Evolutionary conservation across 2,888 invertebrate genomes (phyloP), one percentile per base, ranked within the genome.

Genomic region (Fragum fragum): DNA sequence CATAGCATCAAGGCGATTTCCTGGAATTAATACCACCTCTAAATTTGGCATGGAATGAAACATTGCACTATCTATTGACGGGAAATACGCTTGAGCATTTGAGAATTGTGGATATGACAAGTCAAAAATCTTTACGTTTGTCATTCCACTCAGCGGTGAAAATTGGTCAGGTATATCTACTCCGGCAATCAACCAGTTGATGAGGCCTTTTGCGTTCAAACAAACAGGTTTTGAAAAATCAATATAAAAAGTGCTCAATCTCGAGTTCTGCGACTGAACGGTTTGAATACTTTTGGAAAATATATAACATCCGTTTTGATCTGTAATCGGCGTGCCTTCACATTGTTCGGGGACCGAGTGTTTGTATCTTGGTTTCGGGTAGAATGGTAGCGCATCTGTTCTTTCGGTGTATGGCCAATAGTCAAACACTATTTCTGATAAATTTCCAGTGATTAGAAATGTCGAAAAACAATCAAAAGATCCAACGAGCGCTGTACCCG

Each of bases 301-400:
- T 23, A 7, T 23, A 26, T 28, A 59, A 59, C 59, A 59, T 16
- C 29, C 59, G 11, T 59, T 16, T 14, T 0, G 9, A 28, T 7
- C 18, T 7, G 9, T 29, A 16, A 28, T 23, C 16, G 59, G 59
- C 7, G 16, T 26, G 59, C 29, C 59, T 14, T 28, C 29, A 14
- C 59, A 59, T 59, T 11, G 7, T 16, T 59, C 59, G 1, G 29
- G 0, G 1, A 59, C 59, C 16, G 26, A 26, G 6, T 23, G 18
- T 59, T 29, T 59, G 28, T 59, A 28, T 28, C 59, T 59, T 5
- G 59, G 59, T 28, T 59, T 59, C 16, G 59, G 1, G 18, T 59
- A 59, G 16, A 59, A 7, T 28, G 16, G 28, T 14, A 16, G 14
- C n/a, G n/a, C n/a, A n/a, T n/a, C n/a, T 16, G 5, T 59, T 16